Base-by-base conservation (phyloP, 2,888 invertebrate species). In the Ecliptopera silaceata region DNA sequence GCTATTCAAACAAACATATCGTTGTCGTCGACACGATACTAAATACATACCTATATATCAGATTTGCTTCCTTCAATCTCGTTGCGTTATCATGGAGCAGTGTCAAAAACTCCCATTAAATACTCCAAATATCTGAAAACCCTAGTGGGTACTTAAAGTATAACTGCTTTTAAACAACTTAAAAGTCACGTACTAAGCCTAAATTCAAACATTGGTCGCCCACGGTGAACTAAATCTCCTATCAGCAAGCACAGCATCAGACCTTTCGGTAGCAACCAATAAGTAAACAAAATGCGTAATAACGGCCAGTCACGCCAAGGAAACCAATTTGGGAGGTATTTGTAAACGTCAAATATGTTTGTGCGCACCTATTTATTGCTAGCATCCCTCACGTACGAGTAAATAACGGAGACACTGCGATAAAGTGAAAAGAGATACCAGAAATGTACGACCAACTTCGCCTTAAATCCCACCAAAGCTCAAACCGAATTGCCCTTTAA, bases 271-370 rank as follows among this genome's bases (percentile, higher is more conserved):
- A 63, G 66, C 62, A 59, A 71, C 84, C 79, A 82, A 80, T 85
- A 85, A 83, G 83, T 80, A 85, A 87, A 82, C 86, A 83, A 79
- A 82, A 76, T 78, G 76, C 74, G 83, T 86, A 86, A 88, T 87
- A 88, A 86, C 82, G 83, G 82, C 77, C 85, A 86, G 84, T 84
- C 84, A 83, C 86, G 84, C 83, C 82, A 85, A 85, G 84, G 80
- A 85, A 88, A 88, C 84, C 86, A 88, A 87, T 89, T 87, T 85
- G 83, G 86, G 80, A 83, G 84, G 85, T 88, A 86, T 86, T 86
- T 88, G 87, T 88, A 86, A 87, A 88, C 82, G 86, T 89, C 88
- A 88, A 88, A 89, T 88, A 89, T 86, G 88, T 87, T 88, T 88
- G 88, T 83, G 86, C 85, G 78, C 83, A 87, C 87, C 86, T 89